Conservation (phyloP, 2,113 vertebrate species). For the Prinia subflava region DNA sequence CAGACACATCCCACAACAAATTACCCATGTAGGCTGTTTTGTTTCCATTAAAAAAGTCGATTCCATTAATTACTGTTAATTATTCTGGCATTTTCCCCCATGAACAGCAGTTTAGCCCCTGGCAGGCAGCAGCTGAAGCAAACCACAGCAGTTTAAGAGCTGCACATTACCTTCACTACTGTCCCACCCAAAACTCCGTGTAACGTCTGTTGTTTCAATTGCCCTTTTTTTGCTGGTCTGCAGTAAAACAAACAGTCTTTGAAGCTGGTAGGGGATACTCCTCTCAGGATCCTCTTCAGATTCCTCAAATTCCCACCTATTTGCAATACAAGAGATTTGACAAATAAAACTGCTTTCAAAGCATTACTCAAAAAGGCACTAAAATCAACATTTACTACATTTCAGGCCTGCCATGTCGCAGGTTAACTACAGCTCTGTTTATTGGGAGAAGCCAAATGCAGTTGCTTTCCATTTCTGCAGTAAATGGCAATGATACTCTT, state of each 20-base stretch:
- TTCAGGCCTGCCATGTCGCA: not conserved
- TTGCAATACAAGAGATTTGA: slow-evolving; percentile 1
- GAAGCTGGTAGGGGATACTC: slow-evolving; percentile 96
- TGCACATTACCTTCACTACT: slow-evolving; percentile 90
- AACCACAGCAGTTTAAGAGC: not conserved
- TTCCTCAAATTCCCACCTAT: slow-evolving; percentile 98
- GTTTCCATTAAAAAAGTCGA: not conserved
- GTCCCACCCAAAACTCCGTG: slow-evolving; percentile 98
- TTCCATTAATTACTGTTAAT: not conserved
- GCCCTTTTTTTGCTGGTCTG: slow-evolving; percentile 98
- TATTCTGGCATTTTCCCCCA: not conserved
- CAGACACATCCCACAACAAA: not conserved
- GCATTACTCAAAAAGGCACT: not conserved
- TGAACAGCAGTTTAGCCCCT: not conserved
- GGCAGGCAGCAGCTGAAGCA: not conserved
- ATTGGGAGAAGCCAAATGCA: not conserved
- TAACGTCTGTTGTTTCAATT: slow-evolving; percentile 98
- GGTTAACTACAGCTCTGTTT: not conserved
- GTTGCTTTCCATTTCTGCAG: not conserved
- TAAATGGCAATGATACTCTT: not conserved
- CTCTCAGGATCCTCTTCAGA: slow-evolving; percentile 94
- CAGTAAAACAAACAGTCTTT: slow-evolving; percentile 94
- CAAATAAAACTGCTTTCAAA: not conserved
- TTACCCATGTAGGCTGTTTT: not conserved
- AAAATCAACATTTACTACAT: not conserved